Base-by-base conservation (phyloP, 2,888 invertebrate species). In the Hesperia comma region DNA sequence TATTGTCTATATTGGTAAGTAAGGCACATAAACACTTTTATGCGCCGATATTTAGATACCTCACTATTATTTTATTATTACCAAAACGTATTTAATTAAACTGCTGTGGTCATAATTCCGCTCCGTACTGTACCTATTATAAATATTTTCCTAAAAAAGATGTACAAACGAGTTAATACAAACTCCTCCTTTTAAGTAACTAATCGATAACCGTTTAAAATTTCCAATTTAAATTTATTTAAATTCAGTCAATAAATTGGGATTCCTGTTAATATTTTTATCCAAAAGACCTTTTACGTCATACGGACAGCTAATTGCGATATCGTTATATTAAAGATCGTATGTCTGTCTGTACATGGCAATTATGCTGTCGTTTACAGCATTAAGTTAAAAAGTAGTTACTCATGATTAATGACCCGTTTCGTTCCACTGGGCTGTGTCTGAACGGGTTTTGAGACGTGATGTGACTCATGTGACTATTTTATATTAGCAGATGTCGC, bases 301-400 rank as follows among this genome's bases (percentile, higher is more conserved):
- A 6, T 15, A 46, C 43, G 19, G 49, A 49, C 49, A 49, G 19
- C 10, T 49, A 19, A 49, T 49, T 49, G 10, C 49, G 19, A 12
- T 49, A 8, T 46, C 49, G 49, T 49, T 8, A 6, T 49, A 37
- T 41, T 41, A 41, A 41, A 40, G 19, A 21, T 12, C 37, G 15
- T 19, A 19, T 21, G 40, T 40, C 40, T 57, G 43, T 19, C 32
- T 32, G 60, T 60, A 49, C 33, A 14, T 43, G 12, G 60, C 26
- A 49, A 60, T 60, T 60, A 49, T 46, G 43, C 49, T 60, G 60
- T 60, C 60, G 46, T 60, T 60, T 60, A 60, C 49, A 60, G 49
- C 33, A 49, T 49, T 46, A 49, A 46, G 26, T 49, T 60, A 60
- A 60, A 60, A 60, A 49, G 33, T 15, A 10, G 46, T 10, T n/a